A percentile compares a stretch with the other conserved stretches of the same genome.
These are phyloP conservation scores for Prosopocoilus inquinatus DNA, from an alignment of 2,888 invertebrate genomes.

Conservation along the genomic window DNA sequence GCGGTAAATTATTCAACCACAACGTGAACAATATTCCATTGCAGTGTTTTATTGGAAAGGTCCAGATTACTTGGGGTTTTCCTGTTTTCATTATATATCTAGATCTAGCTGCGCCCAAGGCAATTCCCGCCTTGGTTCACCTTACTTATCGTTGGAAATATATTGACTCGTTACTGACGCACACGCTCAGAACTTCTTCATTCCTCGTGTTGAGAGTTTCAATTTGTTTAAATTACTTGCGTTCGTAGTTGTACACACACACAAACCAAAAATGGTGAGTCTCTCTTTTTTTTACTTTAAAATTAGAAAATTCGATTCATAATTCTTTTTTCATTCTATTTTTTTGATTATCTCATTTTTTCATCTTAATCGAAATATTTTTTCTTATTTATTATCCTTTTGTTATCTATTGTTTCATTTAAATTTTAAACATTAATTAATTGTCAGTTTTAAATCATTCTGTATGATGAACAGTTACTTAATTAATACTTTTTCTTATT, in stretches of 20 bases:
- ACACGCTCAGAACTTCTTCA: not conserved
- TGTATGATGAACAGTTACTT: too few relatives aligned
- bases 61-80: constrained; percentile 3
- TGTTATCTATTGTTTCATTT: too few relatives aligned
- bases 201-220: not conserved
- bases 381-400: too few relatives aligned
- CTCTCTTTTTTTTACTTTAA: not conserved
- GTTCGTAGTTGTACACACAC: not conserved
- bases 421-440: too few relatives aligned
- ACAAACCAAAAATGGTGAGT: not conserved
- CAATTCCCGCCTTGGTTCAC: constrained; percentile 1
- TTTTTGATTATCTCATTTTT: not conserved
- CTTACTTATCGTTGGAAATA: not conserved
- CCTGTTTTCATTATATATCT: constrained; percentile 2
- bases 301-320: not conserved
- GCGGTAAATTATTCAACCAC: too few relatives aligned
- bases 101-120: not conserved
- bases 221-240: not conserved
- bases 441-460: too few relatives aligned
- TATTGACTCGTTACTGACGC: not conserved
- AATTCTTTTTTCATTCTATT: not conserved
- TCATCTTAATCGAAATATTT: too few relatives aligned
- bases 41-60: not conserved
- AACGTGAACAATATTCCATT: too few relatives aligned
- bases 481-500: too few relatives aligned